Percentiles rank a stretch among this genome's conserved stretches.
These are phyloP conservation scores for Drosophila azteca DNA, from an alignment of 1,140 invertebrate species.

Conservation along the genomic window DNA sequence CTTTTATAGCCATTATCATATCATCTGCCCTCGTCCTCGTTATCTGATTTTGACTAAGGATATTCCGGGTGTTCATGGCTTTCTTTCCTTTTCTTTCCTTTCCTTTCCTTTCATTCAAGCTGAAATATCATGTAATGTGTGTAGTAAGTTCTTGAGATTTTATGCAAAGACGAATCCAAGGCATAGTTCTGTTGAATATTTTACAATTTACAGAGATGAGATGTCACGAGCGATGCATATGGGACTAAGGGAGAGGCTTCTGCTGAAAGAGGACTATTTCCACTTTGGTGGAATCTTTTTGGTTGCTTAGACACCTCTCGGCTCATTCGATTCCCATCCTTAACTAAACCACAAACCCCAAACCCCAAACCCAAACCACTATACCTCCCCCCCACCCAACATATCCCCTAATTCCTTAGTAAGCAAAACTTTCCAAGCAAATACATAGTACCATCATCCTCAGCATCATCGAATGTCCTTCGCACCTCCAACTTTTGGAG, in stretches of 20 bases:
- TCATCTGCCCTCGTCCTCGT: constrained; percentile 34
- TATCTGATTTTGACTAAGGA: constrained; percentile 43
- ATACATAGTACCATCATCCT: constrained; percentile 16
- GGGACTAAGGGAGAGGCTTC: no score
- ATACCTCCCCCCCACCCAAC: no score
- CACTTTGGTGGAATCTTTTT: no score
- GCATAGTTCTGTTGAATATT: constrained; percentile 18
- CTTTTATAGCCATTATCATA: constrained; percentile 65
- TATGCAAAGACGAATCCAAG: no score
- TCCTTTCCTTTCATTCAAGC: constrained; percentile 9
- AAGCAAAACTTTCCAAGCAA: constrained; percentile 36
- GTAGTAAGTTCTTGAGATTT: constrained; percentile 65
- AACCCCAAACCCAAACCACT: background rate
- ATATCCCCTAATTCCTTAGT: background rate
- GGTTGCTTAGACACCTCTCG: no score
- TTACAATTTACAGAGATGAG: constrained; percentile 5
- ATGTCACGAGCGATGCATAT: no score
- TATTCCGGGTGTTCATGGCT: constrained; percentile 23
- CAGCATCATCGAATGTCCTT: constrained; percentile 12
- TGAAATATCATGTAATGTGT: constrained; percentile 55
- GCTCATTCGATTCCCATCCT: no score
- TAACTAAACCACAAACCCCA: background rate
- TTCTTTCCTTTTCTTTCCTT: constrained; percentile 10
- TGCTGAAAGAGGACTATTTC: no score
- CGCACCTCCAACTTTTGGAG: constrained; percentile 27